phyloP scores from a whole-genome alignment of 2,888 invertebrate species.

The Pasiphila rectangulata region DNA sequence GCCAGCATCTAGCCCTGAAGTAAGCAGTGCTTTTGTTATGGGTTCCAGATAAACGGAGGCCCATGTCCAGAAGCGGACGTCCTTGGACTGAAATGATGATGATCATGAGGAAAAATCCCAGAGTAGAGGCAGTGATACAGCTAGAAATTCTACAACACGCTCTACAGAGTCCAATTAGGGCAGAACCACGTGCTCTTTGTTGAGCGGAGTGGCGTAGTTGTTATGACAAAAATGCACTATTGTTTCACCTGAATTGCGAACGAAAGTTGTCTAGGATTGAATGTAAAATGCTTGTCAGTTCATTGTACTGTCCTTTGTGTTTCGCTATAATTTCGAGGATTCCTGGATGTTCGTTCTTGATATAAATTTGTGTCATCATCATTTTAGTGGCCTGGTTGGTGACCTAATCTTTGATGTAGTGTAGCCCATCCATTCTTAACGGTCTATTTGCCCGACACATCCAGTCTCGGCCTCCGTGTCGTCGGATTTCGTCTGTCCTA shows the following conservation, averaged over 20 bases:
- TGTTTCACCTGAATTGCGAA: constrained; percentile 30
- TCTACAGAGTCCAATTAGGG: constrained; percentile 42
- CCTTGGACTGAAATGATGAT: too few relatives aligned
- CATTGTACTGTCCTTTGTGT: constrained; percentile 21
- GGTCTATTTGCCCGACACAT: too few relatives aligned
- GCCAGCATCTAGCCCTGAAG: too few relatives aligned
- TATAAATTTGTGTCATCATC: neutral
- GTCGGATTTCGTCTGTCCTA: too few relatives aligned
- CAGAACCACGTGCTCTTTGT: constrained; percentile 41
- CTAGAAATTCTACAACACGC: constrained; percentile 6
- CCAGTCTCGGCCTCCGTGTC: too few relatives aligned
- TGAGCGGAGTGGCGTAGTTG: constrained; percentile 35
- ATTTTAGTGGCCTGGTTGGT: neutral
- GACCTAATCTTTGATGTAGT: too few relatives aligned
- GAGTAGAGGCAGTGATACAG: neutral
- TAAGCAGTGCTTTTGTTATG: too few relatives aligned
- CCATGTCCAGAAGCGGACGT: too few relatives aligned
- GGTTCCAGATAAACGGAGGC: too few relatives aligned
- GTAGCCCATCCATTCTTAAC: too few relatives aligned
- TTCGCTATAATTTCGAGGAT: constrained; percentile 18
- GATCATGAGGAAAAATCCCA: too few relatives aligned
- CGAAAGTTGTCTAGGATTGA: constrained; percentile 33
- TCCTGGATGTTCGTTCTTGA: constrained; percentile 1
- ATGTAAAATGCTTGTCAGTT: constrained; percentile 31
- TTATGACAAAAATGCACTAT: constrained; percentile 38